Conservation (phyloP, 2,113 vertebrate genomes). For the Calidris pygmaea region DNA sequence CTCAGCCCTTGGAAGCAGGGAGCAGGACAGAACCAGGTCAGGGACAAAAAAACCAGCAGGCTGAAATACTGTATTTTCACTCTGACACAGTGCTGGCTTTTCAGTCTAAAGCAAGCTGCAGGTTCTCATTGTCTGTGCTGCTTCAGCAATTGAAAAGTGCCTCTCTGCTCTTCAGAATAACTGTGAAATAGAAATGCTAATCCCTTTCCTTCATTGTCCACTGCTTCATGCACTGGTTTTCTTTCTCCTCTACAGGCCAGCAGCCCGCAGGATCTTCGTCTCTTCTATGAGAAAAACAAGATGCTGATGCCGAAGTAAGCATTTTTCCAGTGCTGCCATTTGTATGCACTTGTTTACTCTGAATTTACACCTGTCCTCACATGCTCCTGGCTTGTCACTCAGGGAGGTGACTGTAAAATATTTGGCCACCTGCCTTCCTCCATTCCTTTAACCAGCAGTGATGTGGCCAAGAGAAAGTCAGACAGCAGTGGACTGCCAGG, state of each 20-base stretch:
- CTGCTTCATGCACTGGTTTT: not conserved
- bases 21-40: not conserved
- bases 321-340: not conserved
- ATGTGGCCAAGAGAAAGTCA: not conserved
- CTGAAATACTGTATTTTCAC: not conserved
- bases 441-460: not conserved
- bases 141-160: not conserved
- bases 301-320: conserved; percentile 89
- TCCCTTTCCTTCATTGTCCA: not conserved
- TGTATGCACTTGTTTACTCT: conserved; percentile 12
- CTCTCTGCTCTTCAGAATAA: not conserved
- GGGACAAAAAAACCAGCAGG: not conserved
- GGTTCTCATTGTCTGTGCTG: not conserved
- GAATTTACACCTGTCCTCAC: conserved; percentile 26
- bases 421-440: conserved; percentile 8
- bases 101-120: not conserved
- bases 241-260: conserved; percentile 80
- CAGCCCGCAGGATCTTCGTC: conserved; percentile 92
- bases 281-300: conserved; percentile 94
- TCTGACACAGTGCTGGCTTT: not conserved
- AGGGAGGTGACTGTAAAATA: not conserved
- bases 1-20: not conserved
- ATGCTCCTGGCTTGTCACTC: not conserved
- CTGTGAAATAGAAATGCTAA: conserved; percentile 3
- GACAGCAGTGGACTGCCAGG: not conserved